These are phyloP conservation scores for Cyanoderma ruficeps DNA, from an alignment of 2,113 vertebrate species.

Conservation along the genomic window DNA sequence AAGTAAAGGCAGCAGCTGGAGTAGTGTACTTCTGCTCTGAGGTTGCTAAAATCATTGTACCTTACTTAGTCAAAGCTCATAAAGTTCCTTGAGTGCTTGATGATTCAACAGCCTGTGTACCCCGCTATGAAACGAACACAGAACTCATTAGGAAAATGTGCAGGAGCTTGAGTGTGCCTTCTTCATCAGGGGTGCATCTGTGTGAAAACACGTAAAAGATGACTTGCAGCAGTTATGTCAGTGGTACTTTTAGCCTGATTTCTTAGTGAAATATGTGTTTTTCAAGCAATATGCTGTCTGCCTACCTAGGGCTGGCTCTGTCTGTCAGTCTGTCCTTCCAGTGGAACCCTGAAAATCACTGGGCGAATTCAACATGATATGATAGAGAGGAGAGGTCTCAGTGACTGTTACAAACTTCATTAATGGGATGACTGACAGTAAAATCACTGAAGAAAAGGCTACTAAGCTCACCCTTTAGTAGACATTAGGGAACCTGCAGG, in stretches of 20 bases:
- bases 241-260: background rate
- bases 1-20: background rate
- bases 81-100: background rate
- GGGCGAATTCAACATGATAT: background rate
- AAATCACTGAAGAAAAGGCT: slow-evolving; percentile 40
- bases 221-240: background rate
- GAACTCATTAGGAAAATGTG: background rate
- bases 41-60: background rate
- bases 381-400: background rate
- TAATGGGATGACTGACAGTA: background rate
- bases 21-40: background rate
- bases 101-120: background rate
- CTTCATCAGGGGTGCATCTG: background rate
- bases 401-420: background rate
- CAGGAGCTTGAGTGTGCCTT: background rate
- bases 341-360: background rate
- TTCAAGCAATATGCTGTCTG: background rate
- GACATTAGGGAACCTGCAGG: background rate
- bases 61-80: background rate
- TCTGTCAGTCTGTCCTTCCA: background rate
- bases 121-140: background rate
- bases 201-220: background rate
- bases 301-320: background rate
- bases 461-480: slow-evolving; percentile 25
- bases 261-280: background rate